Base-by-base conservation (phyloP, 2,113 vertebrate genomes). In the Rhipidura dahli region DNA sequence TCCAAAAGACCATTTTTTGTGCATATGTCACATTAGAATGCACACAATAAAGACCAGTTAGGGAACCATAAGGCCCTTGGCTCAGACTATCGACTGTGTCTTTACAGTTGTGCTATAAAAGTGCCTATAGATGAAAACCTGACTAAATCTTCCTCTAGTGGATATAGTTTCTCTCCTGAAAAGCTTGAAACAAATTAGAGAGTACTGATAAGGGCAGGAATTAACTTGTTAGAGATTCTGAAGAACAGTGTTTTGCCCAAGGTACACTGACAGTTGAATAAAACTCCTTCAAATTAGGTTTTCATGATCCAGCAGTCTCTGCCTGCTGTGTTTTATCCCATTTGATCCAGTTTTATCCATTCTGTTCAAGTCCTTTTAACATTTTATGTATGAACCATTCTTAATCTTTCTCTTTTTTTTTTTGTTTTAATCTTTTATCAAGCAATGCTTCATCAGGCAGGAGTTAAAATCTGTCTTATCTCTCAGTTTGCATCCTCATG, bases 21-120 rank as follows among this genome's bases (percentile, higher is more conserved):
- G 12, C 3, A 7, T 40, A 7, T 24, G 28, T 33, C 28, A 57
- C 17, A n/a, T 71, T n/a, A 53, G 1, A 13, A 44, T 40, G 35
- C 19, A 37, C 24, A 26, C 12, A 51, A n/a, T 64, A 72, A 66
- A 33, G 22, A 70, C 37, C 9, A 39, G 3, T 49, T 65, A 23
- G 11, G 15, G n/a, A 37, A 77, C 4, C 0, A 0, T 16, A 35
- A 70, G 14, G 21, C 68, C 40, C n/a, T 69, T 71, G 31, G 27
- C 31, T 1, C 3, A 30, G 3, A 63, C 7, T 30, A 27, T 20
- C 6, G 10, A 22, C 5, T 15, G 9, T 37, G 26, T 3, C 33
- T 68, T 71, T 51, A 40, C 4, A 47, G 7, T 20, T 60, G 24
- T 39, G 3, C 10, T 64, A 17, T 15, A 28, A 18, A 70, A 18